A percentile compares a stretch with the other conserved stretches of the same genome.
phyloP scores from a whole-genome alignment of 2,113 vertebrate genomes.

The Ovibos moschatus region DNA sequence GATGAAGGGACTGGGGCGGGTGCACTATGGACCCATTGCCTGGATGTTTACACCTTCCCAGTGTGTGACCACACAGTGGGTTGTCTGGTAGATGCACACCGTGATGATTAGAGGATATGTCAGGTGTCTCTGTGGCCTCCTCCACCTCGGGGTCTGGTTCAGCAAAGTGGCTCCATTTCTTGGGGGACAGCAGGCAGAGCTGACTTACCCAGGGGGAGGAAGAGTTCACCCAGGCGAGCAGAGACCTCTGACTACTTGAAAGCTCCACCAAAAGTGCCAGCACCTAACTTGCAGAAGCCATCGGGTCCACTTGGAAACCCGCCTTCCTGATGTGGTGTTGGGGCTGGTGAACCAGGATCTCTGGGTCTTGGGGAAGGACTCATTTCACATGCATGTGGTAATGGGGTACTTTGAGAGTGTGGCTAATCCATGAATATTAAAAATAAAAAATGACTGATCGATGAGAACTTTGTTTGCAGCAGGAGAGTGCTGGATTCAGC shows the following conservation, averaged over 20 bases:
- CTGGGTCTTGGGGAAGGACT: rapidly evolving
- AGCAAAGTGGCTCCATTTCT: rapidly evolving
- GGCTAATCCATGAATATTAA: not conserved
- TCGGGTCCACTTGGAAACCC: rapidly evolving
- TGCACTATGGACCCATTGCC: slow-evolving; percentile 23
- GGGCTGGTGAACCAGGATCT: rapidly evolving
- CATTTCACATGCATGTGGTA: too few species aligned
- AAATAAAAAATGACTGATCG: not conserved
- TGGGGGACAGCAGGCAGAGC: not conserved
- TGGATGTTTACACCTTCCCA: not conserved
- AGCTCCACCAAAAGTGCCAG: rapidly evolving
- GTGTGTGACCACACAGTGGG: rapidly evolving
- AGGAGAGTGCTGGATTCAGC: not conserved
- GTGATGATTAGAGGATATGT: not conserved
- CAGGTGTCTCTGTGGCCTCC: not conserved
- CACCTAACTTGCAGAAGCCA: rapidly evolving
- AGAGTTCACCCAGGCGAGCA: rapidly evolving
- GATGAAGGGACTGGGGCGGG: not conserved
- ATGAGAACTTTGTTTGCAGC: not conserved
- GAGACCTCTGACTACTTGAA: not conserved
- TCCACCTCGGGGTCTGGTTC: not conserved
- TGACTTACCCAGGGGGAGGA: rapidly evolving
- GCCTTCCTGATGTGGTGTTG: rapidly evolving
- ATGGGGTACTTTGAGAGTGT: not conserved
- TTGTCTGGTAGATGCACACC: rapidly evolving